These are phyloP conservation scores for Vesta saturnalis DNA, from an alignment of 2,888 invertebrate genomes.

Conservation along the genomic window DNA sequence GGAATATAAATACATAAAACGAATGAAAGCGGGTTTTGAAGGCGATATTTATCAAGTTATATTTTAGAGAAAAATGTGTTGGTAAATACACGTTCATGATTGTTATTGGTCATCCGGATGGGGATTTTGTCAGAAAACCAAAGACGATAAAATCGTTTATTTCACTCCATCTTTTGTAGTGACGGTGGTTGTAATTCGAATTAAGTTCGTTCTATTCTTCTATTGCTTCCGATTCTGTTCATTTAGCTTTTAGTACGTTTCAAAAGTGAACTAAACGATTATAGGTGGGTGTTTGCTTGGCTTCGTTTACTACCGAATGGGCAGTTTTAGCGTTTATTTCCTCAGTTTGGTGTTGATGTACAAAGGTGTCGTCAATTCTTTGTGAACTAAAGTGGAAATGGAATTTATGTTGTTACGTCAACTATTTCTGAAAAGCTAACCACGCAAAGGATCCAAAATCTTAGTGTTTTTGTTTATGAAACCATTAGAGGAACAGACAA, in stretches of 20 bases:
- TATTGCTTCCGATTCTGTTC: constrained; percentile 4
- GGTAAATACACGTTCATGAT: too few species aligned
- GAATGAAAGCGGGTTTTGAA: too few species aligned
- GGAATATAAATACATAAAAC: too few species aligned
- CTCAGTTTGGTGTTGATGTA: not conserved
- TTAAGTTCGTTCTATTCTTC: not conserved
- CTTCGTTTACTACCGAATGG: constrained; percentile 2
- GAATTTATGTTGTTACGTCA: not conserved
- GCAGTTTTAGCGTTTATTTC: not conserved
- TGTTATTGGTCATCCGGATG: too few species aligned
- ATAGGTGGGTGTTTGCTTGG: not conserved
- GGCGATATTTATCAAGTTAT: too few species aligned
- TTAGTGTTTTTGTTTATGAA: constrained; percentile 30
- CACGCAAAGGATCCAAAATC: not conserved
- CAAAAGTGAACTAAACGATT: constrained; percentile 9
- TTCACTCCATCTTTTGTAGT: not conserved
- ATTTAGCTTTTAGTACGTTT: constrained; percentile 3
- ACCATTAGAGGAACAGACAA: constrained; percentile 30
- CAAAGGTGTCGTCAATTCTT: not conserved
- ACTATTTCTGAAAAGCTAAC: constrained; percentile 1
- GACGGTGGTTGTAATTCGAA: not conserved
- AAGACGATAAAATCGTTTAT: not conserved
- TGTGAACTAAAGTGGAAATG: not conserved
- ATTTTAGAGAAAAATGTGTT: too few species aligned
- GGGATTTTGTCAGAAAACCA: too few species aligned